phyloP scores from a whole-genome alignment of 2,888 invertebrate species.

The Zootermopsis nevadensis region DNA sequence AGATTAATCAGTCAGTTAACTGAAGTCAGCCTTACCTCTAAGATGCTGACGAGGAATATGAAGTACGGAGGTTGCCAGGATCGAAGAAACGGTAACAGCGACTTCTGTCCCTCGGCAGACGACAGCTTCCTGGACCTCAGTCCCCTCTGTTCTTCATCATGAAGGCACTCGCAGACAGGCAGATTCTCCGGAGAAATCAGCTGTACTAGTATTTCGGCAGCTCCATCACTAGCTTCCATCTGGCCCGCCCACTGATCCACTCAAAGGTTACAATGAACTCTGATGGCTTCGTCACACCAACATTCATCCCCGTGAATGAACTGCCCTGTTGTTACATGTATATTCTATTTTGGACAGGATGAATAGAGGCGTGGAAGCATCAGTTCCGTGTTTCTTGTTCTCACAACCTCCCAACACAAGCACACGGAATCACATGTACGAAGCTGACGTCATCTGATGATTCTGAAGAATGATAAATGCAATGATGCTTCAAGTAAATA shows the following conservation, averaged over 20 bases:
- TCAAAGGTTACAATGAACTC: too few relatives aligned
- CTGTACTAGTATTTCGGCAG: constrained; percentile 42
- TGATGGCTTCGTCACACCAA: too few relatives aligned
- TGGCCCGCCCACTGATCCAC: neutral
- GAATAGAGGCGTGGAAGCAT: too few relatives aligned
- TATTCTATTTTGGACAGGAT: too few relatives aligned
- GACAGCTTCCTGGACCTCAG: constrained; percentile 2
- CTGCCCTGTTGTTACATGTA: too few relatives aligned
- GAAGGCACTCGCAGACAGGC: constrained; percentile 24
- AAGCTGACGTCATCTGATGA: constrained; percentile 1
- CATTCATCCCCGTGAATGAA: too few relatives aligned
- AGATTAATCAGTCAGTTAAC: too few relatives aligned
- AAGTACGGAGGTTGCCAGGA: constrained; percentile 49
- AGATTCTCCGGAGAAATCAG: constrained; percentile 36
- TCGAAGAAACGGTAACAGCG: neutral
- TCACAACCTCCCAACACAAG: neutral
- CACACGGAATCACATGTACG: neutral
- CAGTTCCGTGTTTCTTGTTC: neutral
- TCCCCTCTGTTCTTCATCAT: constrained; percentile 6
- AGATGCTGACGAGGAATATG: constrained; percentile 49
- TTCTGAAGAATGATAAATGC: neutral
- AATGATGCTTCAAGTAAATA: neutral
- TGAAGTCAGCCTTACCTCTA: constrained; percentile 49
- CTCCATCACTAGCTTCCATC: neutral
- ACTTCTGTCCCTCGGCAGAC: neutral